Conservation (phyloP, 1,140 invertebrate species). For the Nixonia krombeini region DNA sequence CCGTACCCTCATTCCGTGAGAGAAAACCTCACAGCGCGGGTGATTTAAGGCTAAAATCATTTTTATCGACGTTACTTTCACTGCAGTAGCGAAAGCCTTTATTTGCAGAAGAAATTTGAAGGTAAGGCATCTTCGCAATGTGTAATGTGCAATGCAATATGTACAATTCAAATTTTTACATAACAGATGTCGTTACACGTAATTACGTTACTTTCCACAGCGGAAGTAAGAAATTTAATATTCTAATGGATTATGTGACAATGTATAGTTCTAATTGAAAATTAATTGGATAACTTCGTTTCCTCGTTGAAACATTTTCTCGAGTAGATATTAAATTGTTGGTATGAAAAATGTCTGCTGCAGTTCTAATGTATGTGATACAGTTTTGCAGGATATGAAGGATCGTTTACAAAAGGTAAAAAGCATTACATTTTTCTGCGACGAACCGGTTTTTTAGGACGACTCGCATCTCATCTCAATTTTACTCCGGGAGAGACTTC, state of each 20-base stretch:
- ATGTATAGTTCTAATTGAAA: no score
- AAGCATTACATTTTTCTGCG: neutral
- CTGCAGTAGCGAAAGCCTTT: constrained; percentile 17
- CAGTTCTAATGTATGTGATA: no score
- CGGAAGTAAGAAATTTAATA: neutral
- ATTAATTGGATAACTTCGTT: no score
- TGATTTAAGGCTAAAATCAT: neutral
- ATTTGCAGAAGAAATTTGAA: constrained; percentile 11
- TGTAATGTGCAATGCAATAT: no score
- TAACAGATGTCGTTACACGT: constrained; percentile 6
- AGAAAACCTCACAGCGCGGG: neutral
- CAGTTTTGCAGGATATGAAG: neutral
- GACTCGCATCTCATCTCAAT: no score
- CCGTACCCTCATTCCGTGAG: neutral
- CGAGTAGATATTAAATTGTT: no score
- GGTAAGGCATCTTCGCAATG: neutral
- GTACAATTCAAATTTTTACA: neutral
- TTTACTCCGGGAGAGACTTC: constrained; percentile 6
- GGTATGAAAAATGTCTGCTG: no score
- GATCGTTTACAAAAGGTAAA: neutral
- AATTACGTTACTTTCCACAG: neutral
- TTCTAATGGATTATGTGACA: neutral
- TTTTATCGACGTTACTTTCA: constrained; percentile 12
- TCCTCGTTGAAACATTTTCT: no score
- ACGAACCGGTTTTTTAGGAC: constrained; percentile 13